phyloP scores from a whole-genome alignment of 53 echinoderm and acorn worm genomes.

The Crossaster papposus region DNA sequence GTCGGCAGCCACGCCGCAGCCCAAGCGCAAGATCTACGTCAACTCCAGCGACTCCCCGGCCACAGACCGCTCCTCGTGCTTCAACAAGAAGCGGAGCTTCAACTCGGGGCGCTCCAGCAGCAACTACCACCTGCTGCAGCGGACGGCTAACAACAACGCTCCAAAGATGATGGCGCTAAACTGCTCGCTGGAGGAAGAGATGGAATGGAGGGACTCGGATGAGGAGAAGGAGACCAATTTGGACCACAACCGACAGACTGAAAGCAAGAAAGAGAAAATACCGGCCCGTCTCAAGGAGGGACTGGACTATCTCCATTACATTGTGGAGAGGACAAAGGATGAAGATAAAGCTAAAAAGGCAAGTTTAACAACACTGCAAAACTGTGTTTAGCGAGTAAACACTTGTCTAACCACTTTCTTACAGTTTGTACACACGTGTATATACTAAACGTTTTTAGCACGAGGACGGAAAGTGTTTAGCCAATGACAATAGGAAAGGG shows the following conservation, averaged over 20 bases:
- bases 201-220: slow-evolving; percentile 79
- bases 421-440: too few species aligned
- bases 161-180: slow-evolving; percentile 60
- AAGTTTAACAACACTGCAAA: neutral
- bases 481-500: too few species aligned
- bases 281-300: slow-evolving; percentile 85
- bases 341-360: slow-evolving; percentile 84
- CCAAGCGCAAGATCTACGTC: slow-evolving; percentile 62
- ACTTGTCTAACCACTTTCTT: too few species aligned
- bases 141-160: slow-evolving; percentile 46
- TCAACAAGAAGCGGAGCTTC: slow-evolving; percentile 71
- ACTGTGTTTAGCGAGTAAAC: too few species aligned
- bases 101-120: slow-evolving; percentile 64
- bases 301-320: slow-evolving; percentile 77
- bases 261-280: slow-evolving; percentile 68
- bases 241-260: slow-evolving; percentile 59
- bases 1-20: slow-evolving; percentile 57
- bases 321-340: slow-evolving; percentile 87
- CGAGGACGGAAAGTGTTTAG: too few species aligned
- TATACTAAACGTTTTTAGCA: too few species aligned
- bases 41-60: slow-evolving; percentile 71
- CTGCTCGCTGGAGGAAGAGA: slow-evolving; percentile 61
- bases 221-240: slow-evolving; percentile 75
- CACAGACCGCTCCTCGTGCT: slow-evolving; percentile 71
- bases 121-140: slow-evolving; percentile 67